Evolutionary conservation across 2,113 vertebrate species (phyloP).

Genomic region (Pteronura brasiliensis): DNA sequence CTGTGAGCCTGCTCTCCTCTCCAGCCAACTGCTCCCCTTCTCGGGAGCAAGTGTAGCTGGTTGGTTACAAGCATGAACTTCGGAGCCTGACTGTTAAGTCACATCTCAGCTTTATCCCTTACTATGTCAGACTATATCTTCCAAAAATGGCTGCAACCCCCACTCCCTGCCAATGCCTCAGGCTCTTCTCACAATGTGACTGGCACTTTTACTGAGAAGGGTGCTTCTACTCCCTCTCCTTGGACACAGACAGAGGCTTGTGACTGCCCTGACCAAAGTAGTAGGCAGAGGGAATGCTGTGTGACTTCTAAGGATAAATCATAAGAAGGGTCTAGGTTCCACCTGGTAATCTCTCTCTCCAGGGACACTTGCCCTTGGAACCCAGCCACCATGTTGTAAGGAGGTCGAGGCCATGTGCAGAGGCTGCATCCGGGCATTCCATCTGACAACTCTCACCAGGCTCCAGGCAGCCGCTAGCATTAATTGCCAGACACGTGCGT

Average conservation of each 20-base stretch:
- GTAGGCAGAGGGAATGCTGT: not conserved
- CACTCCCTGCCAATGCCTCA: too few relatives aligned
- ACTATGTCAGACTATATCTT: not conserved
- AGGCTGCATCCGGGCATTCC: not conserved
- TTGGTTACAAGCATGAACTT: not conserved
- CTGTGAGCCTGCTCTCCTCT: not conserved
- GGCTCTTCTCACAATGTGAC: not conserved
- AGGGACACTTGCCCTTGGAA: not conserved
- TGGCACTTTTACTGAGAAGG: not conserved
- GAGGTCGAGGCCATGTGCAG: not conserved
- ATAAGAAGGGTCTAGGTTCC: not conserved
- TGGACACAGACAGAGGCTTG: not conserved
- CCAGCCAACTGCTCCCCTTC: not conserved
- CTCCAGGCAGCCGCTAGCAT: too few relatives aligned
- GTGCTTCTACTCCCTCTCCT: not conserved
- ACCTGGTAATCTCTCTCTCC: not conserved
- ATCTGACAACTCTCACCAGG: not conserved
- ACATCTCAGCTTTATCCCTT: not conserved
- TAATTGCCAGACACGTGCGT: too few relatives aligned
- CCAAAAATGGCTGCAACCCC: not conserved
- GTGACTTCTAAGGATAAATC: not conserved
- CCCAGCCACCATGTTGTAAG: not conserved
- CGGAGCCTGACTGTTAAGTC: not conserved
- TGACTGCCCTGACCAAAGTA: not conserved
- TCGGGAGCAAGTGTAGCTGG: not conserved